Evolutionary conservation across 2,888 invertebrate species (phyloP).

Genomic region (Sclerodermus sp.): DNA sequence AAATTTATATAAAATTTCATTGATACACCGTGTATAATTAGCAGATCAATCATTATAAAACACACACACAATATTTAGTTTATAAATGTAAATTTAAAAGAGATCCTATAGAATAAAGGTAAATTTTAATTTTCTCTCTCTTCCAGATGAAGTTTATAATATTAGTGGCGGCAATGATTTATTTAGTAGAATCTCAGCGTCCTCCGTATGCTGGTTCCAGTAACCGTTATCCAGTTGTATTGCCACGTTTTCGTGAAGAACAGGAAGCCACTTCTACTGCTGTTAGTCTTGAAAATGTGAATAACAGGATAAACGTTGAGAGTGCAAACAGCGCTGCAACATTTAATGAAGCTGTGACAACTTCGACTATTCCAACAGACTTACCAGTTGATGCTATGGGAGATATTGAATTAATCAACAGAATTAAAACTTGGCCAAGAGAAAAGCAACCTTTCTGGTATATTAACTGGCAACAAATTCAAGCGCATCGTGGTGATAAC

Average conservation of each 20-base stretch:
- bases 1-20: no score
- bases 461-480: conserved; percentile 69
- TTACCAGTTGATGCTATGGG: conserved; percentile 71
- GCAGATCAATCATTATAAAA: no score
- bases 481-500: conserved; percentile 58
- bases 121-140: no score
- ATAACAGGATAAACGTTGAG: conserved; percentile 62
- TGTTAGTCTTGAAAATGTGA: conserved; percentile 37
- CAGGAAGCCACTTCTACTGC: conserved; percentile 29
- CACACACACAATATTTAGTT: no score
- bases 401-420: conserved; percentile 64
- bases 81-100: no score
- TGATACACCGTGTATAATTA: no score
- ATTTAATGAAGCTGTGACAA: neutral
- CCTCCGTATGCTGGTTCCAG: conserved; percentile 68
- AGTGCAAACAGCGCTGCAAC: neutral
- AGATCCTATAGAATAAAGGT: no score
- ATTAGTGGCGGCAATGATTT: conserved; percentile 41
- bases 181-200: conserved; percentile 62
- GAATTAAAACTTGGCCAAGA: conserved; percentile 67
- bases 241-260: conserved; percentile 36
- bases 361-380: conserved; percentile 49
- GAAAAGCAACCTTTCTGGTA: conserved; percentile 76
- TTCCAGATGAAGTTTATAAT: conserved; percentile 35
- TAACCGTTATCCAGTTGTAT: conserved; percentile 65